Base-by-base conservation (phyloP, 2,113 vertebrate species). In the Tor tambroides region DNA sequence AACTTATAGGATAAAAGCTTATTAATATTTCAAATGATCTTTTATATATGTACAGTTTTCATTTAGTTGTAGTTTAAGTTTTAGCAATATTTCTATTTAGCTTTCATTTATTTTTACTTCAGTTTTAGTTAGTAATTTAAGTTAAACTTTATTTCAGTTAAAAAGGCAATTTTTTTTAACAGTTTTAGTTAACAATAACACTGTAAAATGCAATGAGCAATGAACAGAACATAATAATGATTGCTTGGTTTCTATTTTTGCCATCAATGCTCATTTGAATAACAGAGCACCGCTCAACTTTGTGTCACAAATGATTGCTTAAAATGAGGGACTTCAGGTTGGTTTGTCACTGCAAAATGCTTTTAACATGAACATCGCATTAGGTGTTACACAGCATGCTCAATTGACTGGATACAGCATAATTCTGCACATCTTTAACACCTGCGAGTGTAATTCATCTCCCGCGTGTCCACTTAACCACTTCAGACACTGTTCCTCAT, bases 401-500 rank as follows among this genome's bases (percentile, higher is more conserved):
- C 32, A 65, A 6, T 2, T 56, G 49, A 23, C 19, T 80, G 51
- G 21, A 54, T 23, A 19, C 26, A 23, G 80, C 26, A 46, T 46
- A 30, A 5, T n/a, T 49, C 63, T 72, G 9, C 17, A 83, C 43
- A 69, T n/a, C 14, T n/a, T 28, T 46, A 56, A 11, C 43, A 49
- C 11, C 56, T 28, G n/a, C 10, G 63, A 51, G 63, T 14, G 10
- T 11, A 65, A 63, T 23, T 80, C 5, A 28, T 38, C 79, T 28
- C 59, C 28, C 11, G 1, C 5, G 17, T 23, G 19, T 35, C 81
- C 38, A 49, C 41, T 71, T 30, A 83, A 67, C 63, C 43, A 49
- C 65, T 83, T 51, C 12, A 71, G 65, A 83, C n/a, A 76, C 17
- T 77, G 77, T 23, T 80, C 28, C 77, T 35, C 51, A 83, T 51